Evolutionary conservation across 2,888 invertebrate genomes (phyloP).

Genomic region (Pyrocoelia pectoralis): DNA sequence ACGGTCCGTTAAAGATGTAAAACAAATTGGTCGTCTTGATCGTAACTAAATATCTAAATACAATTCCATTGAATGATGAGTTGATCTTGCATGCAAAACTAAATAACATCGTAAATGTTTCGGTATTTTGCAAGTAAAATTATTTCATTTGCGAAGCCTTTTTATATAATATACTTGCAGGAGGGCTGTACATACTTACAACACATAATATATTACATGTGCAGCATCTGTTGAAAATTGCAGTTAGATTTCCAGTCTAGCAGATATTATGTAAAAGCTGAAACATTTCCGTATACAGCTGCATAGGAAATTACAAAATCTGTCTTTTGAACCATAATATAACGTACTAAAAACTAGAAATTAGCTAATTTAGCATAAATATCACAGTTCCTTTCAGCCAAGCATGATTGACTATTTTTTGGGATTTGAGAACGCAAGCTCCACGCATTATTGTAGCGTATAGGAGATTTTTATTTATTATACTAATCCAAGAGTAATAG

Average conservation of each 20-base stretch:
- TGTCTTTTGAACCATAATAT: constrained; percentile 17
- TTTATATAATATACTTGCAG: not conserved
- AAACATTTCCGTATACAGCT: constrained; percentile 29
- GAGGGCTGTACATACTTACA: constrained; percentile 4
- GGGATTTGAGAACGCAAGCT: too few species aligned
- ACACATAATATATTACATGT: constrained; percentile 21
- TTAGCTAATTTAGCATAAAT: not conserved
- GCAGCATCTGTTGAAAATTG: constrained; percentile 29
- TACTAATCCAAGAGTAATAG: too few species aligned
- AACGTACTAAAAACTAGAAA: not conserved
- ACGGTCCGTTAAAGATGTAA: too few species aligned
- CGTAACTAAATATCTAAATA: too few species aligned
- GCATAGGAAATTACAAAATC: constrained; percentile 26
- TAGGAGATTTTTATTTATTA: not conserved
- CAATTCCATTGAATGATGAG: too few species aligned
- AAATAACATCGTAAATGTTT: too few species aligned
- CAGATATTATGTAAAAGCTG: constrained; percentile 27
- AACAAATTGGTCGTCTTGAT: too few species aligned
- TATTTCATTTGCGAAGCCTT: too few species aligned
- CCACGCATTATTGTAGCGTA: not conserved
- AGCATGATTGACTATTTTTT: too few species aligned
- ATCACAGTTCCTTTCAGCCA: not conserved
- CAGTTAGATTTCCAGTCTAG: constrained; percentile 31
- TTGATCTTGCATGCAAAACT: too few species aligned
- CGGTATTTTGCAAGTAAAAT: too few species aligned